Conservation (phyloP, 2,113 vertebrate genomes). For the Ictalurus punctatus region DNA sequence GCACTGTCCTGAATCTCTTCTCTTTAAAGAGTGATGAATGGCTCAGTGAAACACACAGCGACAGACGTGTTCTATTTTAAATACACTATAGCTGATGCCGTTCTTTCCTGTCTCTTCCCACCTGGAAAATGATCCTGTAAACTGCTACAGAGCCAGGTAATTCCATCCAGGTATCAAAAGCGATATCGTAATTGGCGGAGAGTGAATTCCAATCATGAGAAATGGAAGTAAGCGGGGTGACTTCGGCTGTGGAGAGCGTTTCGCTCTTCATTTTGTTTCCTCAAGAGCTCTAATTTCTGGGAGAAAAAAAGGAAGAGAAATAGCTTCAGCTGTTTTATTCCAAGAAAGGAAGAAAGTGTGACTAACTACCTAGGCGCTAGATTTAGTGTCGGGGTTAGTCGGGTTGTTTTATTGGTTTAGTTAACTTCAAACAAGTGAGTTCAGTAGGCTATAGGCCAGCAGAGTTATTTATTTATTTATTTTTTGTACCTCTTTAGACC, state of each 20-base stretch:
- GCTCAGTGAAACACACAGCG: neutral
- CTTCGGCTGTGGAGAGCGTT: neutral
- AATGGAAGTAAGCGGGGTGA: neutral
- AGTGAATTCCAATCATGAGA: neutral
- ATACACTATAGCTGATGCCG: neutral
- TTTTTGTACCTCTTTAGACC: neutral
- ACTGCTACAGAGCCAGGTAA: neutral
- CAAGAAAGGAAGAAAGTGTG: neutral
- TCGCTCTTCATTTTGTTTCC: neutral
- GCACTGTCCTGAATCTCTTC: neutral
- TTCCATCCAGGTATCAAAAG: neutral
- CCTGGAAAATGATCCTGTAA: neutral
- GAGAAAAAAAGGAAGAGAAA: neutral
- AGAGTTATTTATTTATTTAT: neutral
- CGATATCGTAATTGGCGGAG: neutral
- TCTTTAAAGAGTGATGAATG: conserved; percentile 1
- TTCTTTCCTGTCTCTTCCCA: neutral
- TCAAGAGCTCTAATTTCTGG: neutral
- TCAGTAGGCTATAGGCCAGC: neutral
- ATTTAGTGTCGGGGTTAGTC: neutral
- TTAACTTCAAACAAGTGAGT: neutral
- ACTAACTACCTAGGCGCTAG: neutral
- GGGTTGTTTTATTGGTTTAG: neutral
- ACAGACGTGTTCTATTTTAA: conserved; percentile 13
- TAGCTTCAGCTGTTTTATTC: neutral